Evolutionary conservation across 1,140 invertebrate species (phyloP), one percentile per base, ranked within the genome.

Genomic region (Pseudomyrmex flavicornis): DNA sequence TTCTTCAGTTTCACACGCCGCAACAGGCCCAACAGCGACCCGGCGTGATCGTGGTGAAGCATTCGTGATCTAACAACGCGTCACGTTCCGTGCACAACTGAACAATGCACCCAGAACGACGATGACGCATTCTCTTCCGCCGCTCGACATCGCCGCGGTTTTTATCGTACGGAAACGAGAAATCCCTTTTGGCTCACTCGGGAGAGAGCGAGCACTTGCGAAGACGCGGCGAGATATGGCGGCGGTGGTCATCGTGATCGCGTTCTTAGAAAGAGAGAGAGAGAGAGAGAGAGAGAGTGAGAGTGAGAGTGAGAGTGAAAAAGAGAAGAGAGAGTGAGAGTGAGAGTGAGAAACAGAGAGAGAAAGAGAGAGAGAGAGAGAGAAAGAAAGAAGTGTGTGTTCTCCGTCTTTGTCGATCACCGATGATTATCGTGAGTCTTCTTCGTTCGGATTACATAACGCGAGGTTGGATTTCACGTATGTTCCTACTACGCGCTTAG

Each of bases 11-110:
- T 80, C 95, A 95, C 82, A 93, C 92, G 91, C 95, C 93, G 90
- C 94, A 93, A 84, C 95, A 93, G 82, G 95, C 96, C 87, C 97
- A 97, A 88, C 96, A 97, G 85, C 95, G 97, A 88, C 97, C 97
- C 10, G 97, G 97, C 76, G 97, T 98, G 22, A 98, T 98, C 87
- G 97, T 98, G 72, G 97, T 97, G 65, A 98, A 98, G 92, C 95
- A 95, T 86, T 97, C 96, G 95, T 97, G 96, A 97, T 96, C 93
- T 70, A 89, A 63, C 85, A 80, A 91, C 84, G 85, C 83, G 66
- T 69, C 86, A 58, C 90, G 89, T 69, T 73, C 89, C 56, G 91
- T 88, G 73, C 87, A 91, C 26, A 26, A 26, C 54, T 91, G 90
- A 89, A 82, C 77, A 85, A 85, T 68, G 76, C 73, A 82, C 59